A percentile compares a stretch with the other conserved stretches of the same genome.
Conservation (phyloP, 2,888 invertebrate genomes). For the Callyntrura sp. region DNA sequence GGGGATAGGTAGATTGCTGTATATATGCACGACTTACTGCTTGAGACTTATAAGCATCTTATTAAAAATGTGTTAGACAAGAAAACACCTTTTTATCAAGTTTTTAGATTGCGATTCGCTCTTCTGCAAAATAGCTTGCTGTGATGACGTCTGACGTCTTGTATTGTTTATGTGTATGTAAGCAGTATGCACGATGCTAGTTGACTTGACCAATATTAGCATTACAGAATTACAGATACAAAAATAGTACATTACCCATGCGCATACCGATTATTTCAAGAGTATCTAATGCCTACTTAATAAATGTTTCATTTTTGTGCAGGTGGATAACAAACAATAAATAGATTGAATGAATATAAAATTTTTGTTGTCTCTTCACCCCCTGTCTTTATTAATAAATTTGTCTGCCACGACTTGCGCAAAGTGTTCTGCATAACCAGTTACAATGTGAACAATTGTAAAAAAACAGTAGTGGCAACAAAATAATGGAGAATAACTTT, state of each 20-base stretch:
- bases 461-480: neutral
- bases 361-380: neutral
- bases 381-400: neutral
- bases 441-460: neutral
- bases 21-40: neutral
- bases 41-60: neutral
- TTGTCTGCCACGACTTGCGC: neutral
- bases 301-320: constrained; percentile 48
- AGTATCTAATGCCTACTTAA: constrained; percentile 24
- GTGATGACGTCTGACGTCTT: constrained; percentile 29
- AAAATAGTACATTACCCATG: neutral
- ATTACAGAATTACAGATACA: neutral
- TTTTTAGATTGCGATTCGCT: constrained; percentile 28
- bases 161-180: neutral
- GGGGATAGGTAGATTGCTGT: neutral
- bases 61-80: too few species aligned
- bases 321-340: constrained; percentile 28
- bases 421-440: constrained; percentile 27
- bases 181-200: neutral
- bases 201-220: constrained; percentile 31
- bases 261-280: constrained; percentile 32
- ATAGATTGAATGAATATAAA: neutral
- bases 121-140: constrained; percentile 10
- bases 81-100: neutral
- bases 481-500: constrained; percentile 19